A percentile compares a stretch with the other conserved stretches of the same genome.
Conservation (phyloP, 2,888 invertebrate species). For the Acleris emargana region DNA sequence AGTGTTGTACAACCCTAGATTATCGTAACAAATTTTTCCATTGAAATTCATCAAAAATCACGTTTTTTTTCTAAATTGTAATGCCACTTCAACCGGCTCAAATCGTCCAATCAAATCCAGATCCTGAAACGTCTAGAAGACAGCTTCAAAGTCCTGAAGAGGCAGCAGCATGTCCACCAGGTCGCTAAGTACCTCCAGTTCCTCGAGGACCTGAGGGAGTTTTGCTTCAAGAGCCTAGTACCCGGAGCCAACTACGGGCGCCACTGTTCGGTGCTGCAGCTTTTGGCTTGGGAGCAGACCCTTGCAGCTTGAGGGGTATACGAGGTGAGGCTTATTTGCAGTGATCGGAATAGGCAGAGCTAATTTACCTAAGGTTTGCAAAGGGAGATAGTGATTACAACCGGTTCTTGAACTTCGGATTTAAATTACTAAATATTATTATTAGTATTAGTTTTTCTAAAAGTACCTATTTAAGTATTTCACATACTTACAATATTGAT, state of each 20-base stretch:
- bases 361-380: too few relatives aligned
- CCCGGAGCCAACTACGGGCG: slow-evolving; percentile 86
- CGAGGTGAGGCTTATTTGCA: slow-evolving; percentile 47
- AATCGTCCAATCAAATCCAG: slow-evolving; percentile 47
- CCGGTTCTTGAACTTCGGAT: too few relatives aligned
- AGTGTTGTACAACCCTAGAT: too few relatives aligned
- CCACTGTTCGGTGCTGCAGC: slow-evolving; percentile 82
- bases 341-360: too few relatives aligned
- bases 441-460: too few relatives aligned
- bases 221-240: slow-evolving; percentile 83
- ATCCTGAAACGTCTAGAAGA: slow-evolving; percentile 67
- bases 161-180: slow-evolving; percentile 41
- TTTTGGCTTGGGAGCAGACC: slow-evolving; percentile 69
- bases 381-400: too few relatives aligned
- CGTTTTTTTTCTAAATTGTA: too few relatives aligned
- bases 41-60: too few relatives aligned
- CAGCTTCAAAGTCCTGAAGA: slow-evolving; percentile 57
- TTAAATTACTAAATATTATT: too few relatives aligned
- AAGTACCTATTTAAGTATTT: too few relatives aligned
- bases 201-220: slow-evolving; percentile 70
- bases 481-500: too few relatives aligned
- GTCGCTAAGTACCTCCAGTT: slow-evolving; percentile 70
- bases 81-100: background rate
- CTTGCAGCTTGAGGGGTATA: slow-evolving; percentile 49
- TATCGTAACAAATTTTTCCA: too few relatives aligned